Evolutionary conservation across 92 coral and sea anemone genomes (phyloP).

Genomic region (Diadumene lineata): DNA sequence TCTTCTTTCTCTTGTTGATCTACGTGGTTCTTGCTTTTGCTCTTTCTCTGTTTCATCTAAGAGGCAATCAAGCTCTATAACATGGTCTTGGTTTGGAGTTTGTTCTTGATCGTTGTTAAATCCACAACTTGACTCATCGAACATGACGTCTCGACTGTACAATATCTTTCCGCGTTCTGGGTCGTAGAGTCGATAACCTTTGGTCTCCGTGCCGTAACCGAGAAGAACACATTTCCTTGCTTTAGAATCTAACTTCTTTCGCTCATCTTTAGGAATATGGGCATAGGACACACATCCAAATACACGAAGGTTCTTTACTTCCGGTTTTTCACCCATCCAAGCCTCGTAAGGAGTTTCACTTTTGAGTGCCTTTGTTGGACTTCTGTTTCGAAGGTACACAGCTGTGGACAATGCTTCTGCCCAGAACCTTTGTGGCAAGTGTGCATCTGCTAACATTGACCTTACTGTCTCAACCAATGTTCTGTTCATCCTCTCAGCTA

Average conservation of each 20-base stretch:
- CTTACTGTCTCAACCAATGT: too few relatives aligned
- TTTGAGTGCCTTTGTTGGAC: slow-evolving; percentile 50
- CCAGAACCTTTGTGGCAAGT: slow-evolving; percentile 57
- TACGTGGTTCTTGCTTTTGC: too few relatives aligned
- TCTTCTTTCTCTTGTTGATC: slow-evolving; percentile 26
- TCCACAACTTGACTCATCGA: slow-evolving; percentile 31
- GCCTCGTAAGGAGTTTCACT: slow-evolving; percentile 66
- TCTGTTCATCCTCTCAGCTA: slow-evolving; percentile 66
- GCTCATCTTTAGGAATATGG: slow-evolving; percentile 55
- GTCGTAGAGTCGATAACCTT: too few relatives aligned
- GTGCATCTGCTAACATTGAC: slow-evolving; percentile 51
- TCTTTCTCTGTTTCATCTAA: too few relatives aligned
- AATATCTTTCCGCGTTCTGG: too few relatives aligned
- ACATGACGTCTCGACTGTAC: slow-evolving; percentile 46
- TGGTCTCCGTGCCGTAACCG: too few relatives aligned
- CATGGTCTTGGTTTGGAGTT: too few relatives aligned
- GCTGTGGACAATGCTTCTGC: too few relatives aligned
- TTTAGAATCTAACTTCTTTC: slow-evolving; percentile 46
- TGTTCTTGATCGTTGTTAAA: too few relatives aligned
- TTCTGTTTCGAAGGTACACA: slow-evolving; percentile 55
- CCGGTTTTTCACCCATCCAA: slow-evolving; percentile 54
- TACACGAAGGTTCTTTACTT: too few relatives aligned
- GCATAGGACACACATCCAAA: slow-evolving; percentile 51
- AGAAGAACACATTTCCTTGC: too few relatives aligned
- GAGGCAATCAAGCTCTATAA: too few relatives aligned